phyloP scores from a whole-genome alignment of 2,888 invertebrate species.

The Agrochola litura region DNA sequence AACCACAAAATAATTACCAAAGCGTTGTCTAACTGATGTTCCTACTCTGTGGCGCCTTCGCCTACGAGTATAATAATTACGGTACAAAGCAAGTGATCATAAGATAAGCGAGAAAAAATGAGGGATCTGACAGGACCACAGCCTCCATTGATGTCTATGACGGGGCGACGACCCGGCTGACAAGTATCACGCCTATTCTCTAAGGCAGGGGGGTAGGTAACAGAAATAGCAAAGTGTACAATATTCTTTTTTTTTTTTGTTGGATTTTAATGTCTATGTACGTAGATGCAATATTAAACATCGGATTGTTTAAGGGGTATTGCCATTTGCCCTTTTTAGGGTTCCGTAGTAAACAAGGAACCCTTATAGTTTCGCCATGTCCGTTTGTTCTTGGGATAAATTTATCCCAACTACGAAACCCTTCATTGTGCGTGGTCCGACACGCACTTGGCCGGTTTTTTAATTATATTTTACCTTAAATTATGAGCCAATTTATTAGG shows the following conservation, averaged over 20 bases:
- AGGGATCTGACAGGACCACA: constrained; percentile 73
- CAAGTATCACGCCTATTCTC: constrained; percentile 39
- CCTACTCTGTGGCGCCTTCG: constrained; percentile 55
- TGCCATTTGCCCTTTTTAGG: neutral
- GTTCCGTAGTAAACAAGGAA: too few relatives aligned
- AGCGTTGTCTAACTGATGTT: constrained; percentile 37
- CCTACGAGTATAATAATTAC: constrained; percentile 78
- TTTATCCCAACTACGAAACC: too few relatives aligned
- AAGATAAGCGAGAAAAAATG: constrained; percentile 79
- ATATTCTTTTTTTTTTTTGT: neutral
- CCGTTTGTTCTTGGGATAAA: too few relatives aligned
- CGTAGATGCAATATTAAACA: neutral
- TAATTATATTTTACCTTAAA: neutral
- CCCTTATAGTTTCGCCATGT: too few relatives aligned
- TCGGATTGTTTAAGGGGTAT: neutral
- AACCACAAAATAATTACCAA: constrained; percentile 42
- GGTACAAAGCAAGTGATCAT: constrained; percentile 77
- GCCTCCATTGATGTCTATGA: constrained; percentile 63
- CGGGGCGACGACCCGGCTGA: constrained; percentile 70
- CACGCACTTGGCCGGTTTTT: too few relatives aligned
- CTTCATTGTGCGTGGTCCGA: too few relatives aligned
- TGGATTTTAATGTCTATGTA: neutral
- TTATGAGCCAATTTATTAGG: neutral
- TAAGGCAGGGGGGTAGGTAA: neutral
- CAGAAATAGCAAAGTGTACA: too few relatives aligned